Conservation (phyloP, 2,113 vertebrate species). For the Pardalotus punctatus region DNA sequence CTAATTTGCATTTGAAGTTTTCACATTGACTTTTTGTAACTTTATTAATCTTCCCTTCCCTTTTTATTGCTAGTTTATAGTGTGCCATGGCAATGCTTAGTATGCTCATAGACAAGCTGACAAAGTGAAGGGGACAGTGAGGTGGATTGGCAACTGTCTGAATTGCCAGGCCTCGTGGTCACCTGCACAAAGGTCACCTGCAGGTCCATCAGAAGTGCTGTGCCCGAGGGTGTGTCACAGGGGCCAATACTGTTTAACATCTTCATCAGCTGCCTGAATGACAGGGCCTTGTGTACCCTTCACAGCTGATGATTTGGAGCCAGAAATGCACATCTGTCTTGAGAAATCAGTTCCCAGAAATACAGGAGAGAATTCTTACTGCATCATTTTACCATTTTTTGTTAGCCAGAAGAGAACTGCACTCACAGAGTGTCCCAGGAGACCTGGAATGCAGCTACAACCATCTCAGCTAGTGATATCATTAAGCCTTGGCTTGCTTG, state of each 20-base stretch:
- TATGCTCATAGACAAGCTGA: neutral
- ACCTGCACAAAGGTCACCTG: neutral
- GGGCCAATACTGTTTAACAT: neutral
- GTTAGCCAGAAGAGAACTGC: neutral
- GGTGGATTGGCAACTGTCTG: neutral
- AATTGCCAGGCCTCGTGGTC: neutral
- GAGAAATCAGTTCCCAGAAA: neutral
- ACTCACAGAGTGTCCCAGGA: neutral
- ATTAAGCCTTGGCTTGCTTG: neutral
- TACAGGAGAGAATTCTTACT: neutral
- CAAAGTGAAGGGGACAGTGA: neutral
- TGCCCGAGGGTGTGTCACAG: neutral
- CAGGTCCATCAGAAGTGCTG: accelerated
- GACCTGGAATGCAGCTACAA: slow-evolving; percentile 41
- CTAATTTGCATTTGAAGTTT: neutral
- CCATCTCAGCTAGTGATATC: slow-evolving; percentile 2
- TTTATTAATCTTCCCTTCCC: neutral
- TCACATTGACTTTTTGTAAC: neutral
- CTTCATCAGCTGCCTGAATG: neutral
- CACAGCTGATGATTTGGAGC: neutral
- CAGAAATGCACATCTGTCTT: neutral
- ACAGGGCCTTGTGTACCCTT: neutral
- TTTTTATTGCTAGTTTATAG: neutral
- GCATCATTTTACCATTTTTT: neutral
- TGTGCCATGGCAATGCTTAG: neutral